Conservation (phyloP, 1,140 invertebrate species). For the Coelopa frigida region DNA sequence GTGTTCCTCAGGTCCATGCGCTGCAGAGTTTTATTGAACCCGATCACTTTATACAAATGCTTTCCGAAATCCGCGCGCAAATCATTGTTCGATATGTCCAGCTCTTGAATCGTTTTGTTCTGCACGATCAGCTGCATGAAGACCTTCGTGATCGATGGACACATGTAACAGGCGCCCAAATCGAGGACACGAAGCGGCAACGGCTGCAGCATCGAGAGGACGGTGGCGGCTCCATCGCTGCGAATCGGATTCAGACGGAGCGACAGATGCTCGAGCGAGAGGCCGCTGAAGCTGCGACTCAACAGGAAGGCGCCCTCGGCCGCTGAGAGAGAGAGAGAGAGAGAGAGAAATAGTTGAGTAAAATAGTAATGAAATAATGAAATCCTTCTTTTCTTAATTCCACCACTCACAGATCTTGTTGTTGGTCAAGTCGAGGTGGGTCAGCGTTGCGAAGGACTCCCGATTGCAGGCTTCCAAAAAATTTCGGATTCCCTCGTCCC, state of each 20-base stretch:
- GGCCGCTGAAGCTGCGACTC: constrained; percentile 24
- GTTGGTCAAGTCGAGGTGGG: constrained; percentile 37
- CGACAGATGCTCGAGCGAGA: constrained; percentile 26
- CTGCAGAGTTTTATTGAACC: constrained; percentile 32
- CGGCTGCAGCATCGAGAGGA: constrained; percentile 28
- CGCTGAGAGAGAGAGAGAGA: constrained; percentile 18
- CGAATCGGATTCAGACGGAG: constrained; percentile 39
- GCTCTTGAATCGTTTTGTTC: constrained; percentile 23
- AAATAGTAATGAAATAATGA: neutral
- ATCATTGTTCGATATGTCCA: constrained; percentile 38
- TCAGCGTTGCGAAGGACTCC: constrained; percentile 35
- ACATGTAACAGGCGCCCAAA: constrained; percentile 31
- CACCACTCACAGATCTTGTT: constrained; percentile 38
- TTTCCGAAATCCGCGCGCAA: constrained; percentile 34
- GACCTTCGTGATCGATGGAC: constrained; percentile 27
- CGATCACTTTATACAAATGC: constrained; percentile 30
- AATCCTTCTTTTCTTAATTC: neutral
- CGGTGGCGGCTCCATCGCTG: constrained; percentile 38
- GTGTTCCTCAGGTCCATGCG: constrained; percentile 34
- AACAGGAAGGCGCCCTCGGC: constrained; percentile 39
- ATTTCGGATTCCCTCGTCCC: constrained; percentile 38
- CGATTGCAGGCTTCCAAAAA: constrained; percentile 34
- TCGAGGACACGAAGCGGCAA: constrained; percentile 31
- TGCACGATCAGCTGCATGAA: constrained; percentile 36
- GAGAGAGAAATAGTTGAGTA: neutral